Percentiles rank a stretch among this genome's conserved stretches.
These are phyloP conservation scores for Odontothrips loti DNA, from an alignment of 2,888 invertebrate genomes.

Conservation along the genomic window DNA sequence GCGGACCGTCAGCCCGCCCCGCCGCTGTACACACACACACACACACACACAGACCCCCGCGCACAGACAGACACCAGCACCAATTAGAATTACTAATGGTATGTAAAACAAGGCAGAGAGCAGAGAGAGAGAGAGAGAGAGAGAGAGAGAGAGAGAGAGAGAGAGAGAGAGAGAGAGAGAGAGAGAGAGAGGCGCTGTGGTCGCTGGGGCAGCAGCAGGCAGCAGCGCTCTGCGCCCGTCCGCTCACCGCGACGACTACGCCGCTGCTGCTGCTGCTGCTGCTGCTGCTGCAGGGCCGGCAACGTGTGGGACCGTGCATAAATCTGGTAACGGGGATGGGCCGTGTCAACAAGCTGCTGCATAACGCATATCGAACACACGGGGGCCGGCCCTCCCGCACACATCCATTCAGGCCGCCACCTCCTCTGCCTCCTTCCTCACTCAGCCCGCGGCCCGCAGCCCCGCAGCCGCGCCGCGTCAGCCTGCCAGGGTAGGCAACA, in stretches of 20 bases:
- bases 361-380: too few species aligned
- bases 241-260: not conserved
- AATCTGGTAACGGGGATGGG: not conserved
- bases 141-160: not conserved
- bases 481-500: not conserved
- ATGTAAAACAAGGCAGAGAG: slow-evolving; percentile 20
- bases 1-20: not conserved
- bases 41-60: not conserved
- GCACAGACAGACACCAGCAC: slow-evolving; percentile 22
- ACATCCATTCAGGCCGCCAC: too few species aligned
- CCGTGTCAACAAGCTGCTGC: too few species aligned
- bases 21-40: not conserved
- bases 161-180: not conserved
- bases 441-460: not conserved
- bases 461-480: not conserved
- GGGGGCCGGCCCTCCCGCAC: too few species aligned
- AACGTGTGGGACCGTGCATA: not conserved
- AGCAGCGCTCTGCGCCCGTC: not conserved
- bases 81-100: slow-evolving; percentile 27
- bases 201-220: not conserved
- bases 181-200: not conserved
- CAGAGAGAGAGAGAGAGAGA: not conserved
- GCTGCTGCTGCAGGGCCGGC: not conserved
- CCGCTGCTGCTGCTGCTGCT: too few species aligned
- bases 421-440: too few species aligned